Conservation (phyloP, 2,113 vertebrate genomes). For the Gambusia affinis region DNA sequence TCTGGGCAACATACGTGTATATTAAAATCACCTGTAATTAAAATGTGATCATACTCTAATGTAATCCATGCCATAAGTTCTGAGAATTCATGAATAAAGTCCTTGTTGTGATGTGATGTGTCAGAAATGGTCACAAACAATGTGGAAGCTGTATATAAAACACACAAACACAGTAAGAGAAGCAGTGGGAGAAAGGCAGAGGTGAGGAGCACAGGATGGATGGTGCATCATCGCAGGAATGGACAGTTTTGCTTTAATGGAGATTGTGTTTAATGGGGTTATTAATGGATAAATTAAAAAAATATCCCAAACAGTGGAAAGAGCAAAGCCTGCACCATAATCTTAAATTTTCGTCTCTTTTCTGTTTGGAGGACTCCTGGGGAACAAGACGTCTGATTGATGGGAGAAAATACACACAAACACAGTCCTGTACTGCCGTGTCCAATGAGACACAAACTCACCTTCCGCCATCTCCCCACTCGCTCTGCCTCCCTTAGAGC, state of each 20-base stretch:
- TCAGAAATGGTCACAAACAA: conserved; percentile 20
- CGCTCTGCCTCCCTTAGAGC: conserved; percentile 86
- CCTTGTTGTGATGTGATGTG: too few species aligned
- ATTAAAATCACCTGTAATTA: too few species aligned
- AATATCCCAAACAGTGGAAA: not conserved
- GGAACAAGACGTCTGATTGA: conserved; percentile 47
- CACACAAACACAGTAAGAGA: conserved; percentile 41
- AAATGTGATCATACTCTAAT: too few species aligned
- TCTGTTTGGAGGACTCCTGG: conserved; percentile 66
- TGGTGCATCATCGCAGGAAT: conserved; percentile 60
- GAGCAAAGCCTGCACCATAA: not conserved
- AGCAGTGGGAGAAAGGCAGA: conserved; percentile 67
- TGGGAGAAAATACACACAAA: conserved; percentile 53
- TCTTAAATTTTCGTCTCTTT: conserved; percentile 25
- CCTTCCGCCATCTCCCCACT: conserved; percentile 92
- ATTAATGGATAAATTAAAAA: not conserved
- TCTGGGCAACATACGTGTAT: too few species aligned
- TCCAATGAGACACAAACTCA: conserved; percentile 78
- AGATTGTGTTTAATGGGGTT: not conserved
- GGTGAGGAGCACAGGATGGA: conserved; percentile 79
- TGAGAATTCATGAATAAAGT: too few species aligned
- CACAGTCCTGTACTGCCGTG: conserved; percentile 63
- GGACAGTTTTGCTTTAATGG: conserved; percentile 25
- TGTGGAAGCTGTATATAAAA: conserved; percentile 3
- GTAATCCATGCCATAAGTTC: too few species aligned